Evolutionary conservation across 2,113 vertebrate genomes (phyloP), one percentile per base, ranked within the genome.

Genomic region (Picathartes gymnocephalus): DNA sequence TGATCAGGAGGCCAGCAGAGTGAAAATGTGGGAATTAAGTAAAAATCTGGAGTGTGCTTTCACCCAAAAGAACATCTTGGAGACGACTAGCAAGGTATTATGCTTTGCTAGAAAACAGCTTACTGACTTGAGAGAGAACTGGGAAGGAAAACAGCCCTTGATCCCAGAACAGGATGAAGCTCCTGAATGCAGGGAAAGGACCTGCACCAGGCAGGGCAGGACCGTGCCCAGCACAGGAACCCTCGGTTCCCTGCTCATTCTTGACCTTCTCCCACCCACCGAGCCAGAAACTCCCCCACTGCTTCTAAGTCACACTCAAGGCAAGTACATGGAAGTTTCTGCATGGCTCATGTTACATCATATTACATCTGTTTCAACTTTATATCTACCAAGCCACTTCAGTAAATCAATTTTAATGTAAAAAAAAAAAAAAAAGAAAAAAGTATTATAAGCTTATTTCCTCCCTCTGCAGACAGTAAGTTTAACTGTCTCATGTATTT

Each of bases 241-340:
- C 23, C n/a, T 69, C 62, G 48, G 11, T 0, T 42, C 53, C 30
- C 66, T 56, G 33, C 70, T 58, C 31, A 1, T 27, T 14, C 31
- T 2, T 25, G 5, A 20, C 44, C 60, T 78, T 15, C 13, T 37
- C n/a, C 27, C 42, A 4, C 24, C 13, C 30, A 50, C 27, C 57
- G 37, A 53, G 37, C 4, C 6, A 39, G 14, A 44, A 57, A 44
- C 14, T 30, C 2, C 39, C 53, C 13, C 7, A 0, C 0, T 40
- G 44, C 58, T 27, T 44, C 5, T 8, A 39, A 18, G 22, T 20
- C 58, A 69, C 30, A 4, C 53, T 35, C 47, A 19, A 62, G 25
- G 18, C 13, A 64, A 88, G 25, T 4, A 37, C 35, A 22, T 20
- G 33, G 7, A 88, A 47, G 25, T 35, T 51, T 57, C 21, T 57